A percentile compares a stretch with the other conserved stretches of the same genome.
Conservation (phyloP, 2,888 invertebrate species). For the Eilema griseolum region DNA sequence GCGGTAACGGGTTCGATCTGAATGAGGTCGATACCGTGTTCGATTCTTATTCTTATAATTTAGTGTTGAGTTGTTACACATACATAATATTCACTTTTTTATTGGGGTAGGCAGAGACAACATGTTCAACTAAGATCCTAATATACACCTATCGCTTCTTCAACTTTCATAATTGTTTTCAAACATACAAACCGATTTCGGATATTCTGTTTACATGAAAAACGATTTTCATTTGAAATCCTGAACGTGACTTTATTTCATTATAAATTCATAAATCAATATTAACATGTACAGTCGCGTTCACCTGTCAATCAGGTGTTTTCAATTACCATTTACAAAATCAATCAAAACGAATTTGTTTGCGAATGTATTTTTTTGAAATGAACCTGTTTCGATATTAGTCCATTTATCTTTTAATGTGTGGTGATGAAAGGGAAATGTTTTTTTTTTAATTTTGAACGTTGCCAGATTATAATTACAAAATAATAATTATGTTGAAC, state of each 20-base stretch:
- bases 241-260: constrained; percentile 16
- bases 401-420: neutral
- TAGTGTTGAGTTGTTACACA: too few relatives aligned
- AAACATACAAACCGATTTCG: neutral
- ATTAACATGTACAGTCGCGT: constrained; percentile 37
- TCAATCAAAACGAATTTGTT: constrained; percentile 44
- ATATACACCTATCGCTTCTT: too few relatives aligned
- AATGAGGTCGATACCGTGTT: too few relatives aligned
- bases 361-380: constrained; percentile 13
- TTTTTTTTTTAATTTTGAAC: neutral
- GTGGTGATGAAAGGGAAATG: too few relatives aligned
- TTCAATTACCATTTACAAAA: constrained; percentile 42
- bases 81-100: too few relatives aligned
- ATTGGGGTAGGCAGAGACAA: too few relatives aligned
- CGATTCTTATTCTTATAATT: too few relatives aligned
- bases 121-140: too few relatives aligned
- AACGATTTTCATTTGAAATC: neutral
- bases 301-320: constrained; percentile 48
- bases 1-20: too few relatives aligned
- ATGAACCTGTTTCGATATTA: neutral
- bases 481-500: too few relatives aligned
- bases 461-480: neutral
- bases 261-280: constrained; percentile 45
- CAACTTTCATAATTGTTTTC: too few relatives aligned
- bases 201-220: neutral